Evolutionary conservation across 2,113 vertebrate genomes (phyloP).

Genomic region (Passerina amoena): DNA sequence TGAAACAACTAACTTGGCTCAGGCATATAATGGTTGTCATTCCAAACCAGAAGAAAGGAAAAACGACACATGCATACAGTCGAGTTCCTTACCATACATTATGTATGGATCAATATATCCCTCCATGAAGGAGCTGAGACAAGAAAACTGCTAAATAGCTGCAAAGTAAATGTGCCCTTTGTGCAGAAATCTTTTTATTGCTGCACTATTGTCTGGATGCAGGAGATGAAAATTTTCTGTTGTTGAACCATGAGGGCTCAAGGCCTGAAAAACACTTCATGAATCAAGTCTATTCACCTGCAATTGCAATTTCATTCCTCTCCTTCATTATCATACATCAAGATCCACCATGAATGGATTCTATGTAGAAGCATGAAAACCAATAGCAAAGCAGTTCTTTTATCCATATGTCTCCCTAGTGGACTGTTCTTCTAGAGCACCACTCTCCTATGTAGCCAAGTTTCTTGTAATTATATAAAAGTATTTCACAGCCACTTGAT

Average conservation of each 20-base stretch:
- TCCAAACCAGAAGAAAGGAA: not conserved
- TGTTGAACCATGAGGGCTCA: not conserved
- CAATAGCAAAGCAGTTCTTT: not conserved
- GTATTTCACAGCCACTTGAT: not conserved
- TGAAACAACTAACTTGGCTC: not conserved
- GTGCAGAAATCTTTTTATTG: not conserved
- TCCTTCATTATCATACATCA: not conserved
- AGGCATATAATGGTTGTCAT: not conserved
- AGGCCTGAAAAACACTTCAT: not conserved
- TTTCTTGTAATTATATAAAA: not conserved
- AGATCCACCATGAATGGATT: not conserved
- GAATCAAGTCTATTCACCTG: not conserved
- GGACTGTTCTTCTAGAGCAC: not conserved
- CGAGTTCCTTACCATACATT: not conserved
- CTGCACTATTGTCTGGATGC: not conserved
- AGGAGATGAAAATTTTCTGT: not conserved
- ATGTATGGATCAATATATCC: not conserved
- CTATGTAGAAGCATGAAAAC: not conserved
- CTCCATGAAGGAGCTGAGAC: not conserved
- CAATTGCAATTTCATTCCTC: not conserved
- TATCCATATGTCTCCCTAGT: not conserved
- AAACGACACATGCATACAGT: not conserved
- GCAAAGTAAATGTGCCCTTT: not conserved
- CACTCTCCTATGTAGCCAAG: not conserved
- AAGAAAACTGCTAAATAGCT: not conserved